Evolutionary conservation across 2,113 vertebrate genomes (phyloP), one percentile per base, ranked within the genome.

Genomic region (Elachura formosa): DNA sequence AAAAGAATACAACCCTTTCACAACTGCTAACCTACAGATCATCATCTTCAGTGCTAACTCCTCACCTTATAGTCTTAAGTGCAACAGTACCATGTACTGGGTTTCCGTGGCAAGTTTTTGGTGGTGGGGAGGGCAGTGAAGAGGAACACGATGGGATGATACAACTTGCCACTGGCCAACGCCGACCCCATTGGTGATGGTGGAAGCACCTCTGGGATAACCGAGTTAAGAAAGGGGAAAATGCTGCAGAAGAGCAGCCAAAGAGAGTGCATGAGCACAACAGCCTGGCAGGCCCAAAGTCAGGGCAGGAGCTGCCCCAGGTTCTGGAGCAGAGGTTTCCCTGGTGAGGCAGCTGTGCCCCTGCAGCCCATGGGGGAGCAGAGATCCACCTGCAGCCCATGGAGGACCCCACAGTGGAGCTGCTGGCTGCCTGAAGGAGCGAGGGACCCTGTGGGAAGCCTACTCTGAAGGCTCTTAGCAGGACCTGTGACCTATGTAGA

Each of bases 131-230:
- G 51, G 24, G 61, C 26, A n/a, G 16, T 52, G 16, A 58, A 33
- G 24, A 7, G 9, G 20, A 67, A 81, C 52, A 31, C 45, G 46
- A 59, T 10, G 12, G 28, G 33, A 45, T n/a, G 11, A 61, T 20
- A 40, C n/a, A 67, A 74, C 51, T 33, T 3, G 0, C 12, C 2
- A 6, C 31, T n/a, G n/a, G 68, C n/a, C 54, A 58, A 61, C 25
- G 46, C 34, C 0, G 0, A 75, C 34, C 28, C 51, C 28, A 55
- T 20, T 56, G 71, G 33, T 0, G 1, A 34, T 2, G 1, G 31
- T 28, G 26, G 15, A 5, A 64, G 28, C 1, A 11, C 15, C 7
- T 11, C 40, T 45, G 36, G 12, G 18, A 28, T 24, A 43, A 64
- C 4, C 12, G 26, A 29, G 14, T 33, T 38, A 80, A 59, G 20